Percentiles rank a stretch among this genome's conserved stretches.
Conservation (phyloP, 2,888 invertebrate genomes). For the Capitulum mitella region DNA sequence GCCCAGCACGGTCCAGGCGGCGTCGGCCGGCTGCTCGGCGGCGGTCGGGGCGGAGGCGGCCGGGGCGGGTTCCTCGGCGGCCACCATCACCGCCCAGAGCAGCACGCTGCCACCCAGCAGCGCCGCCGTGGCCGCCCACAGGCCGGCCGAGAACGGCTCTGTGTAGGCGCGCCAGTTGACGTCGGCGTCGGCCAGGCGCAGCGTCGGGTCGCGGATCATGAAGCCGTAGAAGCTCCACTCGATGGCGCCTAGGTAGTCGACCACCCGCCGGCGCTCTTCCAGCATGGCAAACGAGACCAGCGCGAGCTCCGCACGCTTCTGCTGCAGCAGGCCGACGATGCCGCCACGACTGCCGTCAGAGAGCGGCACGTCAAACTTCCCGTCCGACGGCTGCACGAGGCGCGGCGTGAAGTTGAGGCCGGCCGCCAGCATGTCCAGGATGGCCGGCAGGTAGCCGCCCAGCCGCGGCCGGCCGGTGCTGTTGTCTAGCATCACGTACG, state of each 20-base stretch:
- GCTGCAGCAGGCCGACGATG: not conserved
- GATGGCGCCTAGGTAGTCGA: slow-evolving; percentile 6
- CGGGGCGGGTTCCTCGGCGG: not conserved
- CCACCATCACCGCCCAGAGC: not conserved
- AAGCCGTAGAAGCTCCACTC: slow-evolving; percentile 20
- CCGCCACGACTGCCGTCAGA: slow-evolving; percentile 9
- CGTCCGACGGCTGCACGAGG: not conserved
- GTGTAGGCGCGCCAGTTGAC: slow-evolving; percentile 12
- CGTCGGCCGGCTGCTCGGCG: not conserved
- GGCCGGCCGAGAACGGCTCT: slow-evolving; percentile 7
- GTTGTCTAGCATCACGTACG: not conserved
- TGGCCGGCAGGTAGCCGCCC: not conserved
- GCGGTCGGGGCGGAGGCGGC: not conserved
- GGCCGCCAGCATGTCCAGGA: not conserved
- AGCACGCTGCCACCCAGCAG: too few species aligned
- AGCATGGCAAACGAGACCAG: not conserved
- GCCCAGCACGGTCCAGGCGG: not conserved
- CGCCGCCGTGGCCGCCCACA: not conserved
- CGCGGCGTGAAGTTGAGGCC: slow-evolving; percentile 7
- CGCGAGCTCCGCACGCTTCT: not conserved
- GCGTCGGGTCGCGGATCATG: slow-evolving; percentile 4
- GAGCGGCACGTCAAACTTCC: too few species aligned
- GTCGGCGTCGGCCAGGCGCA: not conserved
- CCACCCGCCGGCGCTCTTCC: not conserved
- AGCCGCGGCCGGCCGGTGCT: not conserved